A percentile compares a stretch with the other conserved stretches of the same genome.
Conservation (phyloP, 2,888 invertebrate species). For the Autographa pulchrina region DNA sequence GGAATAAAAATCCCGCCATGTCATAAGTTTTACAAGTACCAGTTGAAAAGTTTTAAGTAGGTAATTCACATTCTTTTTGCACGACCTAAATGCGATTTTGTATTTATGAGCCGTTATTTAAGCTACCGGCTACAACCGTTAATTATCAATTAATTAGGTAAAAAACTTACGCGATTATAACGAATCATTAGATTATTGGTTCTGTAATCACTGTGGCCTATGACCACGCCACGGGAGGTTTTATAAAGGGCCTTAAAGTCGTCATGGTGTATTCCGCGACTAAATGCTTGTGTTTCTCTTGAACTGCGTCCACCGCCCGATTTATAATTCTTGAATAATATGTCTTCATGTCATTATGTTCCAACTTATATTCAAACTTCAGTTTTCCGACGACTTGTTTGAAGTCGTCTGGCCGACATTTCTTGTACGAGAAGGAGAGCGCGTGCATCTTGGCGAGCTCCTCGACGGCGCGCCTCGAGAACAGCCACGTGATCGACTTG, state of each 20-base stretch:
- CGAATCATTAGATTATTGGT: slow-evolving; percentile 68
- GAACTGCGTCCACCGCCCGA: slow-evolving; percentile 48
- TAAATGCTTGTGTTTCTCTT: slow-evolving; percentile 62
- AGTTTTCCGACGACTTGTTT: slow-evolving; percentile 51
- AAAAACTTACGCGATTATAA: slow-evolving; percentile 47
- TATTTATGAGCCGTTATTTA: neutral
- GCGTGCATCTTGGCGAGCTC: slow-evolving; percentile 81
- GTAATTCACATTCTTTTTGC: no score
- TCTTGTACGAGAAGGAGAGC: slow-evolving; percentile 69
- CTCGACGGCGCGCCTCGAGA: slow-evolving; percentile 68
- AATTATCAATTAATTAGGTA: neutral
- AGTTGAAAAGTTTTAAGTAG: no score
- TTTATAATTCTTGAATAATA: slow-evolving; percentile 32
- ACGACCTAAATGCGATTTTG: no score
- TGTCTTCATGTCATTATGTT: slow-evolving; percentile 2
- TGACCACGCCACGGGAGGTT: slow-evolving; percentile 54
- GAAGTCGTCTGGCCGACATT: slow-evolving; percentile 71
- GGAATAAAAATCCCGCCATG: no score
- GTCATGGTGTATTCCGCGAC: slow-evolving; percentile 52
- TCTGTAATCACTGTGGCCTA: slow-evolving; percentile 74
- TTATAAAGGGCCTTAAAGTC: slow-evolving; percentile 47
- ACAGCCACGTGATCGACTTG: slow-evolving; percentile 73
- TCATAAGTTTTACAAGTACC: no score
- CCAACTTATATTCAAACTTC: slow-evolving; percentile 42
- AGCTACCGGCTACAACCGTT: slow-evolving; percentile 6